Evolutionary conservation across 2,797 vertebrate genomes (phyloP).

Genomic region (Gobio occitaniae): DNA sequence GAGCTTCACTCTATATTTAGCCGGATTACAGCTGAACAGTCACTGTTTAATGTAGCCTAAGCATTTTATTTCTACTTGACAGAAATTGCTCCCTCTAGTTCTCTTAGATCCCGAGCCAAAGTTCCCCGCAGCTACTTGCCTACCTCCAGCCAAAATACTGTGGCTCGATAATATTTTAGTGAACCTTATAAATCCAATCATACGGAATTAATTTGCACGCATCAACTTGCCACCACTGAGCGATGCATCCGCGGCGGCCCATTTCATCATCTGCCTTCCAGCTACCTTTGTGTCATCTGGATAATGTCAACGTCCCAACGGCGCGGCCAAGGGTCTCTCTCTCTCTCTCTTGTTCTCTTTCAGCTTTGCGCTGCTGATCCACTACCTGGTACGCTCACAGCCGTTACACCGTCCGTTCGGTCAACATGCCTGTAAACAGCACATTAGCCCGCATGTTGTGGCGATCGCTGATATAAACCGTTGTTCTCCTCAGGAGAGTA

Average conservation of each 20-base stretch:
- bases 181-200: conserved; percentile 73
- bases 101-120: conserved; percentile 50
- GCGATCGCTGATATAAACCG: conserved; percentile 66
- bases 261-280: conserved; percentile 75
- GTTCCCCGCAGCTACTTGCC: conserved; percentile 56
- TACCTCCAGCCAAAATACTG: conserved; percentile 55
- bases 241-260: conserved; percentile 65
- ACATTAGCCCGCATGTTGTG: conserved; percentile 75
- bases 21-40: conserved; percentile 41
- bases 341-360: conserved; percentile 11
- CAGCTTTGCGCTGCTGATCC: conserved; percentile 74
- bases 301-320: conserved; percentile 78
- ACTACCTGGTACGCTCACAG: conserved; percentile 65
- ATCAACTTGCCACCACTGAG: conserved; percentile 70
- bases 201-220: conserved; percentile 77
- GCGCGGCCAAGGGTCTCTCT: conserved; percentile 68
- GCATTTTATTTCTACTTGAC: conserved; percentile 50
- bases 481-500: conserved; percentile 62
- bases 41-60: conserved; percentile 46
- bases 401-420: conserved; percentile 62
- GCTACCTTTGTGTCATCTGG: conserved; percentile 76
- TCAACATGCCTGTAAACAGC: conserved; percentile 75
- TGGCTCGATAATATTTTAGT: conserved; percentile 67
- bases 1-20: conserved; percentile 36
- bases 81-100: conserved; percentile 46